Percentiles rank a stretch among this genome's conserved stretches.
phyloP scores from a whole-genome alignment of 2,888 invertebrate genomes.

The Agrotis clavis region DNA sequence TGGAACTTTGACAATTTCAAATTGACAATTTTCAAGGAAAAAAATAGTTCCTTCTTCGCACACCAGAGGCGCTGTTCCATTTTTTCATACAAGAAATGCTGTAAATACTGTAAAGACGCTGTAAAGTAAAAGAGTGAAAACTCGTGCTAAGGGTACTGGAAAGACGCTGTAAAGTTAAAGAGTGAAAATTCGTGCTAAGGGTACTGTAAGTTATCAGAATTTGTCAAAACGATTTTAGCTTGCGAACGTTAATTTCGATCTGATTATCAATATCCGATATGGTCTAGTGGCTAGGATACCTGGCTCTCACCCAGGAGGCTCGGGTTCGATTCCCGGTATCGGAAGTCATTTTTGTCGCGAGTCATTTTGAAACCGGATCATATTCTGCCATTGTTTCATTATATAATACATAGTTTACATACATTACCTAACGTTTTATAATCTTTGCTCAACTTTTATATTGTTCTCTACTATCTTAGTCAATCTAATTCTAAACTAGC shows the following conservation, averaged over 20 bases:
- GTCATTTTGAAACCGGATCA: constrained; percentile 10
- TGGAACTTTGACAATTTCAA: too few relatives aligned
- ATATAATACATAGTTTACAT: constrained; percentile 37
- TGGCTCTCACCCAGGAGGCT: constrained; percentile 93
- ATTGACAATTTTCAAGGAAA: too few relatives aligned
- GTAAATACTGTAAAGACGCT: too few relatives aligned
- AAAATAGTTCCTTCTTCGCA: too few relatives aligned
- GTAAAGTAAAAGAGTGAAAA: too few relatives aligned
- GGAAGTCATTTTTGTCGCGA: constrained; percentile 70
- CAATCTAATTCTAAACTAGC: constrained; percentile 42
- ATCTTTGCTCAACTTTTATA: constrained; percentile 42
- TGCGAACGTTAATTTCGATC: neutral
- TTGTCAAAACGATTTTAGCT: neutral
- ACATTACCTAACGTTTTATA: constrained; percentile 45
- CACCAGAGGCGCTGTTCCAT: too few relatives aligned
- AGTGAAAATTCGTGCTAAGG: too few relatives aligned
- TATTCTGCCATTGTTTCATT: constrained; percentile 12
- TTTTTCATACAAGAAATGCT: too few relatives aligned
- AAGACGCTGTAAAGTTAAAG: too few relatives aligned
- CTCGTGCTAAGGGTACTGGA: too few relatives aligned
- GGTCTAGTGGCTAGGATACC: constrained; percentile 94
- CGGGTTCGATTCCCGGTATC: constrained; percentile 92
- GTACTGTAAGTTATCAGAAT: too few relatives aligned
- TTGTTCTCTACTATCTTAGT: constrained; percentile 51
- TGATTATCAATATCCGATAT: constrained; percentile 77